Conservation (phyloP, 2,113 vertebrate species). For the Puntigrus tetrazona region DNA sequence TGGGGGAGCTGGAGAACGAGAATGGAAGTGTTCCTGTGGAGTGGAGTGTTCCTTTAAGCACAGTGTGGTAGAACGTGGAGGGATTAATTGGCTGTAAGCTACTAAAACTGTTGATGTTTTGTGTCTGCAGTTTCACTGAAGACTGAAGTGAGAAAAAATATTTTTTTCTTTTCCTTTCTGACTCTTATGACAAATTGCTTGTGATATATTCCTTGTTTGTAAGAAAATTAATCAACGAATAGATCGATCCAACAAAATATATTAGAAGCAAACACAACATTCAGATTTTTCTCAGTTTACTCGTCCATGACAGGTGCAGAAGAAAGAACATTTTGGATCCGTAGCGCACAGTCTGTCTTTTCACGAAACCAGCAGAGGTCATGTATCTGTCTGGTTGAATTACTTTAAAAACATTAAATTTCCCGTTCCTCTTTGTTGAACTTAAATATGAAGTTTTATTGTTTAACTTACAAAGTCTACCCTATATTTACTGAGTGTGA, state of each 20-base stretch:
- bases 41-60: too few relatives aligned
- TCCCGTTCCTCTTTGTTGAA: constrained; percentile 6
- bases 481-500: constrained; percentile 37
- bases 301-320: neutral
- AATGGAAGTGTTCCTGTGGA: too few relatives aligned
- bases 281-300: neutral
- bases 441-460: neutral
- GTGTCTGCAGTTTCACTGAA: neutral
- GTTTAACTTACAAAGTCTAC: constrained; percentile 12
- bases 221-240: neutral
- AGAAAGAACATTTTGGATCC: neutral
- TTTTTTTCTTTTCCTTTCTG: neutral
- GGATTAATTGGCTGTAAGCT: too few relatives aligned
- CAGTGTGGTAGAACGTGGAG: too few relatives aligned
- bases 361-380: neutral
- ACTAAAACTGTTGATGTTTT: too few relatives aligned
- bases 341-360: neutral
- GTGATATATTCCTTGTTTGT: neutral
- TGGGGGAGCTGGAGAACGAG: too few relatives aligned
- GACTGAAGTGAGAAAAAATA: neutral
- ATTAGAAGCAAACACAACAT: neutral
- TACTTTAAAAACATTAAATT: neutral
- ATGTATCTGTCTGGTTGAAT: neutral
- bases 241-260: neutral
- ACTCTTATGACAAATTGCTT: neutral